Evolutionary conservation across 2,888 invertebrate species (phyloP).

Genomic region (Hirtodrosophila histrioides): DNA sequence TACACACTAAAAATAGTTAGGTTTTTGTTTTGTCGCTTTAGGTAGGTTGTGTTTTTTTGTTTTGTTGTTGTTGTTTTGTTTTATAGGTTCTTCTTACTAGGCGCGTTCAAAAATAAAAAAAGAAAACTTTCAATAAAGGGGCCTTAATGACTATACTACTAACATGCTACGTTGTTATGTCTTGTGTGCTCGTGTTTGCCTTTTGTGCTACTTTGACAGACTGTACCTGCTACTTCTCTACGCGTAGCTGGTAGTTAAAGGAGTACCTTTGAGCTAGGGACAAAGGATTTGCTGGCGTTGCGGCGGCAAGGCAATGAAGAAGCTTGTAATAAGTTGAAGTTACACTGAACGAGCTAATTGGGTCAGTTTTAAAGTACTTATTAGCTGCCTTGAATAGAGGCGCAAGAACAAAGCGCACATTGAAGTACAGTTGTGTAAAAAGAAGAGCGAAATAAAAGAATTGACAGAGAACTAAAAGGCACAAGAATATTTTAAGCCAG

Average conservation of each 20-base stretch:
- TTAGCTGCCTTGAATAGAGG: slow-evolving; percentile 47
- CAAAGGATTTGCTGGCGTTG: slow-evolving; percentile 50
- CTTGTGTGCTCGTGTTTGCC: slow-evolving; percentile 20
- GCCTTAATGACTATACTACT: slow-evolving; percentile 66
- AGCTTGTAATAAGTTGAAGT: slow-evolving; percentile 26
- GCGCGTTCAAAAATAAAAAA: slow-evolving; percentile 60
- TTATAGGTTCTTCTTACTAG: slow-evolving; percentile 27
- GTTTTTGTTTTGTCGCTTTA: slow-evolving; percentile 72
- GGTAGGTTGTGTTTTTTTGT: slow-evolving; percentile 66
- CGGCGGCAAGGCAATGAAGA: slow-evolving; percentile 39
- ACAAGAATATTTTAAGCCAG: slow-evolving; percentile 27
- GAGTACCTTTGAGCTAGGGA: slow-evolving; percentile 44
- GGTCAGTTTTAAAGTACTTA: slow-evolving; percentile 59
- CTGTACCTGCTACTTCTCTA: slow-evolving; percentile 31
- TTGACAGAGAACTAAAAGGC: slow-evolving; percentile 6
- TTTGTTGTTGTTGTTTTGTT: slow-evolving; percentile 15
- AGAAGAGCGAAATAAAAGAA: slow-evolving; percentile 13
- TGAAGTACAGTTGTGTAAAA: not conserved
- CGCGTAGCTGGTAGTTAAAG: slow-evolving; percentile 27
- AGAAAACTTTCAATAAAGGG: slow-evolving; percentile 64
- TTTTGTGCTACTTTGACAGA: slow-evolving; percentile 49
- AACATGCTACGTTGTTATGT: slow-evolving; percentile 52
- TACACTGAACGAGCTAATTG: slow-evolving; percentile 66
- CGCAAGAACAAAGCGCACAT: slow-evolving; percentile 12
- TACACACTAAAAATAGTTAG: slow-evolving; percentile 82